phyloP scores from a whole-genome alignment of 2,888 invertebrate species.

The Drosophila nigricruria region DNA sequence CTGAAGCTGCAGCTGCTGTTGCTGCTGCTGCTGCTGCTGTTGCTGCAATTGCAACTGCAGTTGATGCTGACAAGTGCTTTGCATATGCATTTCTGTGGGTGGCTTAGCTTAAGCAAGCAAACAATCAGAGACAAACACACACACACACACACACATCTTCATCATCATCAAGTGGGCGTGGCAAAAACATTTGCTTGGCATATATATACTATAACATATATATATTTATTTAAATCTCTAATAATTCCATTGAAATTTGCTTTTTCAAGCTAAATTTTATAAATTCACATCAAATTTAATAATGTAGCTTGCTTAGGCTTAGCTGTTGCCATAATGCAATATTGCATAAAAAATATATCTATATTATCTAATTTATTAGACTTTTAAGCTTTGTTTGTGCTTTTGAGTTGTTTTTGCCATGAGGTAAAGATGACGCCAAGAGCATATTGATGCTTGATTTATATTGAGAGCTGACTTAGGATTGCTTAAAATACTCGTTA shows the following conservation, averaged over 20 bases:
- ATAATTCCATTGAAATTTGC: constrained; percentile 19
- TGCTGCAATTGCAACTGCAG: constrained; percentile 15
- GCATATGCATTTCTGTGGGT: constrained; percentile 59
- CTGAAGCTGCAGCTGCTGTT: constrained; percentile 20
- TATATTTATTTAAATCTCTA: constrained; percentile 1
- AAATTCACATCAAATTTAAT: constrained; percentile 7
- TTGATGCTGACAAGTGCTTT: constrained; percentile 37
- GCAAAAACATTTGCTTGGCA: constrained; percentile 18
- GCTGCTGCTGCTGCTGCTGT: constrained; percentile 6
- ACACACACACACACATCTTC: neutral
- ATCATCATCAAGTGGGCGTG: constrained; percentile 33
- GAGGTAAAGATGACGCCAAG: neutral
- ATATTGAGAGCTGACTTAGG: neutral
- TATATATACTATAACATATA: neutral
- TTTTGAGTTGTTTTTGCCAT: neutral
- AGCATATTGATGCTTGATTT: neutral
- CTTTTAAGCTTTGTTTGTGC: neutral
- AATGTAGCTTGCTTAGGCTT: neutral
- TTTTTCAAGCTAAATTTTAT: neutral
- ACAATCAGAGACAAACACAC: constrained; percentile 18
- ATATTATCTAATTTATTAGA: constrained; percentile 5
- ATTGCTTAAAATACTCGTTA: neutral
- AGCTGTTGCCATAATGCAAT: neutral
- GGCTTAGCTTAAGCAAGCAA: constrained; percentile 23
- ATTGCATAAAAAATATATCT: neutral